These are phyloP conservation scores for Drosophila mimica DNA, from an alignment of 2,888 invertebrate genomes.

Conservation along the genomic window DNA sequence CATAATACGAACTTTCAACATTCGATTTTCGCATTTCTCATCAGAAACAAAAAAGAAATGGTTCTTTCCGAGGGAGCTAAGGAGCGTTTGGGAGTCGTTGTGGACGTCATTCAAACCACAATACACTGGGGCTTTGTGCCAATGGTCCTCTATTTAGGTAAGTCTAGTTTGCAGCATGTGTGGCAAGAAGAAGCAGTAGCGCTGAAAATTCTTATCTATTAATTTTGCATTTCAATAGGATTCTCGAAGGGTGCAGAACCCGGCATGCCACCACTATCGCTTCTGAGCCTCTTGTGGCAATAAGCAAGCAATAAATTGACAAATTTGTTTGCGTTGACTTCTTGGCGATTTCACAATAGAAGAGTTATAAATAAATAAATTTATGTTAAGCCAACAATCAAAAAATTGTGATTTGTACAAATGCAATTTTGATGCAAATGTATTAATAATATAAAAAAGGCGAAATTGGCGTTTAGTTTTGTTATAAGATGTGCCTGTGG, in stretches of 20 bases:
- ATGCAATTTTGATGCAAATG: not conserved
- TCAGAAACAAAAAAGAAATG: constrained; percentile 58
- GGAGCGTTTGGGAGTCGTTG: constrained; percentile 87
- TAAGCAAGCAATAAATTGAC: constrained; percentile 58
- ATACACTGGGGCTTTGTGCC: constrained; percentile 91
- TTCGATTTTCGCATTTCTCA: constrained; percentile 25
- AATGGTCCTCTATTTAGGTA: constrained; percentile 89
- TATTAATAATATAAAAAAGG: constrained; percentile 1
- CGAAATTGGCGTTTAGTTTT: not conserved
- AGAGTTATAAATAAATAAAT: constrained; percentile 60
- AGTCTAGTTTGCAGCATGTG: constrained; percentile 63
- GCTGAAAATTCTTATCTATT: constrained; percentile 20
- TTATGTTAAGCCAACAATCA: constrained; percentile 43
- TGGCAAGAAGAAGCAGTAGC: constrained; percentile 22
- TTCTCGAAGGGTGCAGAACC: constrained; percentile 89
- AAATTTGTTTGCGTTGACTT: constrained; percentile 37
- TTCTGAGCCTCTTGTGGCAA: constrained; percentile 84
- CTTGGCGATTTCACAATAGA: constrained; percentile 31
- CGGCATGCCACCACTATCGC: constrained; percentile 87
- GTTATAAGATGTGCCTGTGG: constrained; percentile 6
- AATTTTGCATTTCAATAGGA: constrained; percentile 85
- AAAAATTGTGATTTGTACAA: not conserved
- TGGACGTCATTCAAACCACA: constrained; percentile 87
- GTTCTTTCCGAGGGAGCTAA: constrained; percentile 87
- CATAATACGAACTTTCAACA: constrained; percentile 39